phyloP scores from a whole-genome alignment of 2,113 vertebrate species.

The Madoqua kirkii region DNA sequence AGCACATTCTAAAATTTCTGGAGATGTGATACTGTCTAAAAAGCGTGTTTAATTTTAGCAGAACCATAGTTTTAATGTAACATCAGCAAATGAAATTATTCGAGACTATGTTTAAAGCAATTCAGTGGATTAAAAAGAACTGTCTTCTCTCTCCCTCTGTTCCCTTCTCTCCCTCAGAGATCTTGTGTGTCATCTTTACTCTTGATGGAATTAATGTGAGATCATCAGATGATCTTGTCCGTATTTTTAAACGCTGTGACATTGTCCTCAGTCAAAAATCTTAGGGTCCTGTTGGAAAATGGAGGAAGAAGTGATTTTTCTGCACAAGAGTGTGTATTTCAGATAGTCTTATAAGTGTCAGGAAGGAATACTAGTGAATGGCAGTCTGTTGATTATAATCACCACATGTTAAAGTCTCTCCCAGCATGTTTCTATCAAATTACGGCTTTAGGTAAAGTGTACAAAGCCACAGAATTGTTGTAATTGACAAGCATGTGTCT shows the following conservation, averaged over 20 bases:
- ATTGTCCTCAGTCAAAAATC: slow-evolving; percentile 34
- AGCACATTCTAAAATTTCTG: background rate
- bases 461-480: slow-evolving; percentile 35
- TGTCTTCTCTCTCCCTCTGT: background rate
- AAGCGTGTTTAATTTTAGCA: slow-evolving; percentile 17
- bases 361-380: slow-evolving; percentile 8
- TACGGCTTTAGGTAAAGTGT: slow-evolving; percentile 51
- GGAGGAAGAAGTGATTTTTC: background rate
- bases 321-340: background rate
- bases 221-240: slow-evolving; percentile 54
- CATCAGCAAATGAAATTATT: slow-evolving; percentile 50
- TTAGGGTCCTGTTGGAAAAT: background rate
- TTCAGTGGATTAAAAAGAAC: slow-evolving; percentile 30
- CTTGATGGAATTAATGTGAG: slow-evolving; percentile 25
- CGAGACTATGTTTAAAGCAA: slow-evolving; percentile 26
- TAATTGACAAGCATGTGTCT: slow-evolving; percentile 42
- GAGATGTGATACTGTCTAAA: background rate
- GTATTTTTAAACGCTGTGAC: slow-evolving; percentile 46
- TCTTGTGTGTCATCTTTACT: background rate
- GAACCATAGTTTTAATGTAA: slow-evolving; percentile 39
- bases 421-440: slow-evolving; percentile 44
- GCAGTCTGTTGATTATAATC: slow-evolving; percentile 60
- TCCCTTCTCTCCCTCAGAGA: background rate
- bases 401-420: slow-evolving; percentile 34
- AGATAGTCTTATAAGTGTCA: slow-evolving; percentile 10